Evolutionary conservation across 2,797 vertebrate species (phyloP), one percentile per base, ranked within the genome.

Genomic region (Poecilia picta): DNA sequence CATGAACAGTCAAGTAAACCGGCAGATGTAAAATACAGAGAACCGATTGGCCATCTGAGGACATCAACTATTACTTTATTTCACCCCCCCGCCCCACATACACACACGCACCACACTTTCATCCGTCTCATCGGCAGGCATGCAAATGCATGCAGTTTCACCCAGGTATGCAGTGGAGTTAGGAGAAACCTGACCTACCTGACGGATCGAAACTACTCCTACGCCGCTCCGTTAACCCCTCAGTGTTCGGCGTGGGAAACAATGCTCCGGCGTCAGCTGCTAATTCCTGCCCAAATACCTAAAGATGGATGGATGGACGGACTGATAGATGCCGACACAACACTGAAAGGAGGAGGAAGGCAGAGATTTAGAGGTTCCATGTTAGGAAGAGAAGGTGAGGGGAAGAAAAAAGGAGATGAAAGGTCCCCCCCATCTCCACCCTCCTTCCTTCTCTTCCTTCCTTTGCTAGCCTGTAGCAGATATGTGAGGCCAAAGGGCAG

Each of bases 111-210:
- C 11, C n/a, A 28, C 25, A 57, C 53, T 43, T 39, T 66, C 33
- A 20, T 66, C 15, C 15, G 33, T 89, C 90, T 94, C 94, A 94
- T 95, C 95, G 95, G 49, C 91, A 92, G 85, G 75, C 90, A 80
- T 87, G 85, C 82, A 84, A 75, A 81, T 49, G 64, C 68, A 59
- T 76, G 76, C 79, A 75, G 82, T 84, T 88, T 88, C 77, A 79
- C 87, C 85, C 87, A 91, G 96, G 96, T 97, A 97, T 98, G 96
- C 95, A 96, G 94, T 88, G 95, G 88, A 89, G 92, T 95, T 96
- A 95, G 95, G 95, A 97, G 97, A 97, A 98, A 98, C 96, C 96
- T 95, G 95, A 96, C 95, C 96, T 97, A 97, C 97, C 96, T 97
- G 96, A 95, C 88, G 91, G 97, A 97, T 97, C 95, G 96, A 98